phyloP scores from a whole-genome alignment of 2,888 invertebrate species.

The Deroplatys truncata region DNA sequence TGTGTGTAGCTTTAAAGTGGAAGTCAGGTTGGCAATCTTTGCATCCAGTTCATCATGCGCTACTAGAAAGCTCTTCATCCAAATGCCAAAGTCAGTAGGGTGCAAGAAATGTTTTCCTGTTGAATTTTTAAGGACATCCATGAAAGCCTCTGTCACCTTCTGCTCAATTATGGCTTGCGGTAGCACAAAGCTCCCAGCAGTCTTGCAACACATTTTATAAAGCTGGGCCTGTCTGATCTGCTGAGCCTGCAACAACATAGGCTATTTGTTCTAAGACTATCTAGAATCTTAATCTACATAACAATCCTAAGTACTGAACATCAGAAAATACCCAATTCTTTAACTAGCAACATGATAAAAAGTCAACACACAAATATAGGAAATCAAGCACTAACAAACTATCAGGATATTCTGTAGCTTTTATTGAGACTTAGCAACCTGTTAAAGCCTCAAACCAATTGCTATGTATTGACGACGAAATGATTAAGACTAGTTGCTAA shows the following conservation, averaged over 20 bases:
- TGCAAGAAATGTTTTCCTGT: slow-evolving; percentile 27
- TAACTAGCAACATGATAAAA: too few relatives aligned
- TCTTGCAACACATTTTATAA: not conserved
- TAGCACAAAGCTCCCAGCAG: not conserved
- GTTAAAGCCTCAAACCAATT: too few relatives aligned
- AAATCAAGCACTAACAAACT: too few relatives aligned
- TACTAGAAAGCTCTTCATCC: slow-evolving; percentile 58
- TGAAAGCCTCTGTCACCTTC: not conserved
- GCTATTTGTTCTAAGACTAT: too few relatives aligned
- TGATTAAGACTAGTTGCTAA: too few relatives aligned
- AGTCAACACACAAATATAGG: too few relatives aligned
- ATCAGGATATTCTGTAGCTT: too few relatives aligned
- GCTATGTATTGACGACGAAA: too few relatives aligned
- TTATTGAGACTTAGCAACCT: too few relatives aligned
- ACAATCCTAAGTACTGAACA: too few relatives aligned
- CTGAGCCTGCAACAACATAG: not conserved
- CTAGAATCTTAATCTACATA: too few relatives aligned
- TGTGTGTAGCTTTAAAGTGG: slow-evolving; percentile 38
- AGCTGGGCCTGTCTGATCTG: not conserved
- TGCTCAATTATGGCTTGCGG: not conserved
- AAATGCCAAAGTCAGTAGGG: slow-evolving; percentile 41
- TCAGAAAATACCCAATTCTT: too few relatives aligned
- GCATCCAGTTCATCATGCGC: slow-evolving; percentile 59
- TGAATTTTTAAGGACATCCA: slow-evolving; percentile 33
- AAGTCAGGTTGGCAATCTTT: slow-evolving; percentile 52